Percentiles rank a stretch among this genome's conserved stretches.
Evolutionary conservation across 1,140 invertebrate genomes (phyloP).

Genomic region (Galleria mellonella): DNA sequence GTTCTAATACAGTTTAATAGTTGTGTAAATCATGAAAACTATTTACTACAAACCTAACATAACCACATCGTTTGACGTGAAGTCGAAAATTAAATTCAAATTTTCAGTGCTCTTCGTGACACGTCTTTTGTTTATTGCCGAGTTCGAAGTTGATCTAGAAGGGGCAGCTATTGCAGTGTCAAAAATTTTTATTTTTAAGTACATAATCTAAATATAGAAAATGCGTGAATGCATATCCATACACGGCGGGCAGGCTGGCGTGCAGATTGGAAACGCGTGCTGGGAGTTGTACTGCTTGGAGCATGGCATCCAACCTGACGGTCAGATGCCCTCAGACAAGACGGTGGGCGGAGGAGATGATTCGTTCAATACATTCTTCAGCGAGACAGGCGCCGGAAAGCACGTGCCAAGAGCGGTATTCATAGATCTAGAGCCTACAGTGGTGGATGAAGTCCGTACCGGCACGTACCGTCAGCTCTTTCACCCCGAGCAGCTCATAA

Average conservation of each 20-base stretch:
- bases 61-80: neutral
- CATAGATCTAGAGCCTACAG: conserved; percentile 91
- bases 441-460: conserved; percentile 86
- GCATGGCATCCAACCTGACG: conserved; percentile 91
- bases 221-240: conserved; percentile 81
- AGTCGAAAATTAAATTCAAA: neutral
- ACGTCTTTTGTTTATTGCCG: conserved; percentile 8
- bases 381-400: conserved; percentile 90
- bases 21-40: too few species aligned
- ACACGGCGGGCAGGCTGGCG: conserved; percentile 85
- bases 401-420: conserved; percentile 91
- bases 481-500: conserved; percentile 89
- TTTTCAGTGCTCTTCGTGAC: neutral
- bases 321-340: conserved; percentile 80
- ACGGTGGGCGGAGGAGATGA: conserved; percentile 83
- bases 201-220: conserved; percentile 19
- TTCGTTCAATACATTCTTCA: conserved; percentile 93
- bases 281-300: conserved; percentile 93
- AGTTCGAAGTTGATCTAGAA: conserved; percentile 16
- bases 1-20: too few species aligned
- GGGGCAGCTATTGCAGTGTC: conserved; percentile 8
- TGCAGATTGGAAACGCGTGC: conserved; percentile 92
- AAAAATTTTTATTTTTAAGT: conserved; percentile 19
- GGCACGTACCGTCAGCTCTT: conserved; percentile 88
- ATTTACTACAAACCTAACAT: too few species aligned